Evolutionary conservation across 2,888 invertebrate genomes (phyloP), one percentile per base, ranked within the genome.

Genomic region (Coenonympha arcania): DNA sequence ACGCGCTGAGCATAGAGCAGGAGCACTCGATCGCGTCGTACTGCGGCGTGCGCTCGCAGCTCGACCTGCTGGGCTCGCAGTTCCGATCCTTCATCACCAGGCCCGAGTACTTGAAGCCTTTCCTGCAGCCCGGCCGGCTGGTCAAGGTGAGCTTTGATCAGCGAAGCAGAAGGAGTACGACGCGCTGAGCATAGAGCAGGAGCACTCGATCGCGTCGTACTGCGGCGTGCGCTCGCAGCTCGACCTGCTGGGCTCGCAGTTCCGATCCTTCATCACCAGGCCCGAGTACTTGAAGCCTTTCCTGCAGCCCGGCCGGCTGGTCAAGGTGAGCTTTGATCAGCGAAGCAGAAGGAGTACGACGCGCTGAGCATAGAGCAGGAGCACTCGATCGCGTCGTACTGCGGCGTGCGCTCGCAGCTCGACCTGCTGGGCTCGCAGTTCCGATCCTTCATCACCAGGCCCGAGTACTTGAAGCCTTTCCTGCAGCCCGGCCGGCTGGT

Each of bases 401-500:
- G n/a, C n/a, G n/a, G n/a, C n/a, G n/a, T n/a, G n/a, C n/a, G n/a
- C n/a, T n/a, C n/a, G n/a, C n/a, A n/a, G n/a, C n/a, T n/a, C n/a
- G n/a, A n/a, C n/a, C n/a, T n/a, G n/a, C n/a, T n/a, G n/a, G n/a
- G n/a, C n/a, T n/a, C n/a, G n/a, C n/a, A n/a, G n/a, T n/a, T n/a
- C n/a, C n/a, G n/a, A n/a, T n/a, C n/a, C n/a, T n/a, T n/a, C n/a
- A n/a, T n/a, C n/a, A n/a, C n/a, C n/a, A n/a, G n/a, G n/a, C n/a
- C 99, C 0, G 90, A 94, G 69, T 94, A 97, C 76, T 79, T 99
- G 20, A 89, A 96, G 55, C 98, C 98, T 0, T 99, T 98, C 83
- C 81, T 99, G 51, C 96, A 98, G 73, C 95, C 97, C 0, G 99
- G 99, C 1, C 88, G 99, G 65, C 87, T 99, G 64, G 89, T 99